Evolutionary conservation across 2,888 invertebrate species (phyloP).

Genomic region (Dusona sp.): DNA sequence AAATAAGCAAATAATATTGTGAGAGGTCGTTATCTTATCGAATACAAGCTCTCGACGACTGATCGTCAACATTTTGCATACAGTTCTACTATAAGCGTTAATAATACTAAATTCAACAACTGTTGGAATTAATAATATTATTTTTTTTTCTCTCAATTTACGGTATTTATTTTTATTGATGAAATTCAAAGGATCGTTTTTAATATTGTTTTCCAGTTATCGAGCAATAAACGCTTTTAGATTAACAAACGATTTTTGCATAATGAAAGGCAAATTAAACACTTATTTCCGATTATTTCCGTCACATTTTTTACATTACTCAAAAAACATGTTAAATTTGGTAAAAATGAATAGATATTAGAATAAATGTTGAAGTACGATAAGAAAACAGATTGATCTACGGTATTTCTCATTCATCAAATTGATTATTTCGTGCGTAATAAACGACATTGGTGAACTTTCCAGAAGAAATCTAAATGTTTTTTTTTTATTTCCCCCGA

Average conservation of each 20-base stretch:
- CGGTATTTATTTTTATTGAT: neutral
- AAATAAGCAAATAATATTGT: conserved; percentile 45
- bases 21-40: conserved; percentile 62
- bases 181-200: neutral
- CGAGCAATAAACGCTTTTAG: neutral
- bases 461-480: conserved; percentile 4
- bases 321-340: neutral
- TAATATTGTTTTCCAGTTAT: neutral
- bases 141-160: neutral
- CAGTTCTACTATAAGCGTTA: neutral
- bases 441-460: conserved; percentile 19
- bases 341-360: neutral
- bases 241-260: neutral
- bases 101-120: neutral
- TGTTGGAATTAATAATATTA: neutral
- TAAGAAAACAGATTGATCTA: neutral
- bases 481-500: neutral
- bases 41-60: no score
- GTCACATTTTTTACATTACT: neutral
- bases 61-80: conserved; percentile 26
- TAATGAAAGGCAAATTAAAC: neutral
- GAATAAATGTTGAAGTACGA: conserved; percentile 1
- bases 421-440: conserved; percentile 30
- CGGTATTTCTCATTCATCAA: conserved; percentile 6
- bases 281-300: neutral